These are phyloP conservation scores for Petrocephalus schoutedeni DNA, from an alignment of 2,797 vertebrate species.

Conservation along the genomic window DNA sequence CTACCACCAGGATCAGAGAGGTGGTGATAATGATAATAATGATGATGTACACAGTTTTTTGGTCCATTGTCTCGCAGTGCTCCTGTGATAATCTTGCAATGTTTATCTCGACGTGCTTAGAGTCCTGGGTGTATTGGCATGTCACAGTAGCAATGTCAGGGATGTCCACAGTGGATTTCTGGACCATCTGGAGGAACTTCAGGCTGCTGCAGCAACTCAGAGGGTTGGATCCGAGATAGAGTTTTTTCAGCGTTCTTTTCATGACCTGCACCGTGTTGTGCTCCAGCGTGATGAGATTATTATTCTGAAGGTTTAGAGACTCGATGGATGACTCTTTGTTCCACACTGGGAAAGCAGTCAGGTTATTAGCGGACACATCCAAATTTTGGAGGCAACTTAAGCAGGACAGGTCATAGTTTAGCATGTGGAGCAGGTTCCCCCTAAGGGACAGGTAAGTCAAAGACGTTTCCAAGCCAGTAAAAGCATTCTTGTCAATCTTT, in stretches of 20 bases:
- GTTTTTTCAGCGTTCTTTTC: slow-evolving; percentile 72
- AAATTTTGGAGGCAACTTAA: slow-evolving; percentile 70
- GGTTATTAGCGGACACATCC: slow-evolving; percentile 78
- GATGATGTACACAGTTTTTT: slow-evolving; percentile 57
- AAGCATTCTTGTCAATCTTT: slow-evolving; percentile 61
- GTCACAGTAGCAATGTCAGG: slow-evolving; percentile 65
- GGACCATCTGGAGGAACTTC: slow-evolving; percentile 72
- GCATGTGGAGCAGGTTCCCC: slow-evolving; percentile 66
- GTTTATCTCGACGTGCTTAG: slow-evolving; percentile 63
- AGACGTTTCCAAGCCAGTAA: slow-evolving; percentile 75
- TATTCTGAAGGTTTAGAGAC: slow-evolving; percentile 82
- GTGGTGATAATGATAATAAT: slow-evolving; percentile 58
- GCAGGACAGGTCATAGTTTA: slow-evolving; percentile 70
- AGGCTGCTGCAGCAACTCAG: slow-evolving; percentile 82
- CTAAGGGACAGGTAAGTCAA: slow-evolving; percentile 72
- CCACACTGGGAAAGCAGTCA: slow-evolving; percentile 72
- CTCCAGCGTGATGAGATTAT: slow-evolving; percentile 76
- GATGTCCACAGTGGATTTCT: slow-evolving; percentile 66
- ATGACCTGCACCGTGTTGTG: slow-evolving; percentile 66
- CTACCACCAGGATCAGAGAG: slow-evolving; percentile 45
- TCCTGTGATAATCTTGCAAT: slow-evolving; percentile 62
- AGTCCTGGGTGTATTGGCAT: slow-evolving; percentile 62
- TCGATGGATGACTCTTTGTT: slow-evolving; percentile 70
- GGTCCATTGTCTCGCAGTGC: slow-evolving; percentile 67
- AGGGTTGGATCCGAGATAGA: slow-evolving; percentile 84